Evolutionary conservation across 53 echinoderm and acorn worm species (phyloP).

Genomic region (Patiria pectinifera): DNA sequence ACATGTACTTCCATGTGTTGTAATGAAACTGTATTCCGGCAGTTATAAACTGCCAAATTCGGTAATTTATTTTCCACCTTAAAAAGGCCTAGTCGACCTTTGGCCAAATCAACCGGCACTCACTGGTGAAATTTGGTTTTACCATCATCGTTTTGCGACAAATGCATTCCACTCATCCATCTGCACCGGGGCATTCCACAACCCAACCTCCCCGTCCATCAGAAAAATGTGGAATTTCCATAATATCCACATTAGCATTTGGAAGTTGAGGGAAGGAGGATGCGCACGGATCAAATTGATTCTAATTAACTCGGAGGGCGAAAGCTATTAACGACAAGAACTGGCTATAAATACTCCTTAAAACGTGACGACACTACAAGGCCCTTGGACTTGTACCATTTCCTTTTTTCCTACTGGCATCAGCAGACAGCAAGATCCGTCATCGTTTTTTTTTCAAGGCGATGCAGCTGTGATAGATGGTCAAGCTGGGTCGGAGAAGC

Average conservation of each 20-base stretch:
- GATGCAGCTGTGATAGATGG: slow-evolving; percentile 54
- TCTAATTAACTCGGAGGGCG: slow-evolving; percentile 41
- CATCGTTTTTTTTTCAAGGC: background rate
- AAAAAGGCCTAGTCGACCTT: background rate
- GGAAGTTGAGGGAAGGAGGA: background rate
- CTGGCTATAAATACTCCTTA: slow-evolving; percentile 15
- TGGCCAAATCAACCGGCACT: background rate
- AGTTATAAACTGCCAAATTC: no score
- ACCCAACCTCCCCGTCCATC: background rate
- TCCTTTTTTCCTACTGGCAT: background rate
- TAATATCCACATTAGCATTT: slow-evolving; percentile 32
- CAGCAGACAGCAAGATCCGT: background rate
- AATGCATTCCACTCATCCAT: slow-evolving; percentile 11
- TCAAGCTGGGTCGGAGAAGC: background rate
- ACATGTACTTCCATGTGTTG: no score
- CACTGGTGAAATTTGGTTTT: no score
- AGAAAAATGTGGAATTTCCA: slow-evolving; percentile 51
- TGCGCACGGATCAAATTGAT: slow-evolving; percentile 30
- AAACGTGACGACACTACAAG: slow-evolving; percentile 51
- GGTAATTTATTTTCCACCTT: background rate
- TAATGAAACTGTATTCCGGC: no score
- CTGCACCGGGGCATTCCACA: slow-evolving; percentile 6
- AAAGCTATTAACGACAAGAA: slow-evolving; percentile 24
- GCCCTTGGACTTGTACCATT: background rate
- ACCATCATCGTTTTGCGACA: background rate